Evolutionary conservation across 30 jellyfish, hydroid and myxozoan genomes (phyloP).

Genomic region (Aurelia sp.): DNA sequence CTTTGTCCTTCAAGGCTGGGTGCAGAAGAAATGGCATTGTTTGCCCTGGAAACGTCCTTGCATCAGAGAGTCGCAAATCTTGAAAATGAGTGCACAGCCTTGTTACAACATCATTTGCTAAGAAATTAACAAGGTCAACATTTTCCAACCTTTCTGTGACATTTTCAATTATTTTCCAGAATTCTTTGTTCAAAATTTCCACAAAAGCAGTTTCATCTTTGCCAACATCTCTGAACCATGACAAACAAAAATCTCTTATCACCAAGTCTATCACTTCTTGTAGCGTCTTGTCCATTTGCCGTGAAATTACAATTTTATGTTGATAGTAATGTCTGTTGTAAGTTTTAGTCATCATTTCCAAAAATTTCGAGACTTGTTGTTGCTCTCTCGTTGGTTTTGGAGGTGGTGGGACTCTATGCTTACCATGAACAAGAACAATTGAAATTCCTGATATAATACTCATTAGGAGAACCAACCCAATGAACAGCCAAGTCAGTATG

Average conservation of each 20-base stretch:
- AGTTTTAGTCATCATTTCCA: slow-evolving; percentile 76
- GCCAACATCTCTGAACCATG: slow-evolving; percentile 97
- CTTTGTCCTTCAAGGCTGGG: slow-evolving; percentile 90
- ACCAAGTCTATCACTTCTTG: slow-evolving; percentile 92
- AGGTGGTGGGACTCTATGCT: slow-evolving; percentile 93
- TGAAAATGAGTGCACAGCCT: slow-evolving; percentile 87
- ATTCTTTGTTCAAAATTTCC: slow-evolving; percentile 90
- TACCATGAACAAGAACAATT: slow-evolving; percentile 88
- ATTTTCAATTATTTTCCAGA: slow-evolving; percentile 92
- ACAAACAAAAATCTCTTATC: slow-evolving; percentile 88
- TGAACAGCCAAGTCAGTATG: slow-evolving; percentile 67
- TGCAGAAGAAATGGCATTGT: slow-evolving; percentile 93
- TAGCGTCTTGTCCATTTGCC: slow-evolving; percentile 85
- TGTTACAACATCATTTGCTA: slow-evolving; percentile 84
- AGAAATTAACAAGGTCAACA: slow-evolving; percentile 88
- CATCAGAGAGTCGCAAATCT: slow-evolving; percentile 93
- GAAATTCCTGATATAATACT: slow-evolving; percentile 92
- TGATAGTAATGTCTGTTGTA: slow-evolving; percentile 86
- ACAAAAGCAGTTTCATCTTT: slow-evolving; percentile 98
- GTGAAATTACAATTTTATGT: slow-evolving; percentile 77
- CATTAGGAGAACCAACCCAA: slow-evolving; percentile 46
- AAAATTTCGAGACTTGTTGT: slow-evolving; percentile 58
- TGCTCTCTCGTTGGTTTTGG: slow-evolving; percentile 83
- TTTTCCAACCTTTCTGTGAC: slow-evolving; percentile 74
- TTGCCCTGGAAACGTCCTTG: slow-evolving; percentile 85